Evolutionary conservation across 1,140 invertebrate genomes (phyloP).

Genomic region (Papilio machaon): DNA sequence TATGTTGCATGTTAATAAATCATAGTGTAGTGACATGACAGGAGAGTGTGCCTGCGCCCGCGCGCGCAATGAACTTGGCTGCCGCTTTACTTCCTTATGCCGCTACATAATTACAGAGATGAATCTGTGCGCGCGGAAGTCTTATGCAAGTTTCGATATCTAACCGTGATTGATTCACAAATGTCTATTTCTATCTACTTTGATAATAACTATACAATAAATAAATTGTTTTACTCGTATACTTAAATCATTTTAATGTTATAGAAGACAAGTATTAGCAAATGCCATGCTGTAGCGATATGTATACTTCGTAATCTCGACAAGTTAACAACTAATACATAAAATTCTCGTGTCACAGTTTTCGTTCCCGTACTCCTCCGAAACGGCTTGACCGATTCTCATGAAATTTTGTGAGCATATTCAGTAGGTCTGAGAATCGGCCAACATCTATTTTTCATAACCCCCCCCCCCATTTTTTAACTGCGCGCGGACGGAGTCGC

Average conservation of each 20-base stretch:
- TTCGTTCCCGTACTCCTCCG: too few relatives aligned
- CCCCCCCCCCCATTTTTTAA: too few relatives aligned
- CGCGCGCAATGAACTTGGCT: constrained; percentile 2
- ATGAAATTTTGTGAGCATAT: too few relatives aligned
- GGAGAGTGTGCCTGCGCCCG: neutral
- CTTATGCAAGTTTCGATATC: neutral
- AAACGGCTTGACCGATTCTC: too few relatives aligned
- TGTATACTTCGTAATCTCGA: neutral
- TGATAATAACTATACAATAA: too few relatives aligned
- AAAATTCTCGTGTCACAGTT: too few relatives aligned
- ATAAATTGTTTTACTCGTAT: too few relatives aligned
- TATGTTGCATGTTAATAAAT: neutral
- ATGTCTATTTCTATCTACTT: neutral
- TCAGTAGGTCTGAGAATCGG: too few relatives aligned
- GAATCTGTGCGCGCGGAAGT: constrained; percentile 2
- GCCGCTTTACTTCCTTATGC: constrained; percentile 4
- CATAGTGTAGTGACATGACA: neutral
- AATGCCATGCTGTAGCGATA: neutral
- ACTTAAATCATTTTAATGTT: neutral
- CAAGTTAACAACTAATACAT: too few relatives aligned
- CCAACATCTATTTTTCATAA: too few relatives aligned
- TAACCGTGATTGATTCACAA: neutral
- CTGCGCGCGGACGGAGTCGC: too few relatives aligned
- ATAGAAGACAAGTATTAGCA: neutral
- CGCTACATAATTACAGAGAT: constrained; percentile 7